A percentile compares a stretch with the other conserved stretches of the same genome.
Evolutionary conservation across 2,113 vertebrate species (phyloP).

Genomic region (Pomatostomus ruficeps): DNA sequence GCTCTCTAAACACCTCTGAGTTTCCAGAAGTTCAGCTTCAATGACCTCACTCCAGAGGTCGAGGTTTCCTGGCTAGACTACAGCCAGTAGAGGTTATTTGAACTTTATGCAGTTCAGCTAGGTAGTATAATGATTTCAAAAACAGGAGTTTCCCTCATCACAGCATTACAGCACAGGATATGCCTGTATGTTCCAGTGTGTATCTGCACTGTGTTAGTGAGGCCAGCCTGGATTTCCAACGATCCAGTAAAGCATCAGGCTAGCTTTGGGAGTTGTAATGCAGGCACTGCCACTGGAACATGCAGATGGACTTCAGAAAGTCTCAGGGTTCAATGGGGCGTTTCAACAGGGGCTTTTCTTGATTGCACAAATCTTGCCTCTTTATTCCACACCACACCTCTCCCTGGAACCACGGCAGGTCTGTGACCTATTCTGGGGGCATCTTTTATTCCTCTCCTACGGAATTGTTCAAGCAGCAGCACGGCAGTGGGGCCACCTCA

Average conservation of each 20-base stretch:
- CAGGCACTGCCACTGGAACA: not conserved
- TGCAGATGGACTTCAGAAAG: not conserved
- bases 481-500: not conserved
- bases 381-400: not conserved
- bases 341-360: not conserved
- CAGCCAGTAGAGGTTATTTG: not conserved
- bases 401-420: not conserved
- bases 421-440: rapidly evolving
- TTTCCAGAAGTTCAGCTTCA: not conserved
- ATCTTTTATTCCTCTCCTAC: not conserved
- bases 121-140: not conserved
- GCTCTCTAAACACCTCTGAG: not conserved
- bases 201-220: not conserved
- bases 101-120: not conserved
- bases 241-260: not conserved
- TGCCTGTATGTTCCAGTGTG: not conserved
- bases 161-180: not conserved
- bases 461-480: not conserved
- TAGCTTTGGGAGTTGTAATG: not conserved
- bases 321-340: not conserved
- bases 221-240: not conserved
- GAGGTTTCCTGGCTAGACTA: not conserved
- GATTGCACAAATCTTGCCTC: rapidly evolving
- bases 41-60: not conserved
- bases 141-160: not conserved